phyloP scores from a whole-genome alignment of 1,140 invertebrate genomes.

The Ips typographus region DNA sequence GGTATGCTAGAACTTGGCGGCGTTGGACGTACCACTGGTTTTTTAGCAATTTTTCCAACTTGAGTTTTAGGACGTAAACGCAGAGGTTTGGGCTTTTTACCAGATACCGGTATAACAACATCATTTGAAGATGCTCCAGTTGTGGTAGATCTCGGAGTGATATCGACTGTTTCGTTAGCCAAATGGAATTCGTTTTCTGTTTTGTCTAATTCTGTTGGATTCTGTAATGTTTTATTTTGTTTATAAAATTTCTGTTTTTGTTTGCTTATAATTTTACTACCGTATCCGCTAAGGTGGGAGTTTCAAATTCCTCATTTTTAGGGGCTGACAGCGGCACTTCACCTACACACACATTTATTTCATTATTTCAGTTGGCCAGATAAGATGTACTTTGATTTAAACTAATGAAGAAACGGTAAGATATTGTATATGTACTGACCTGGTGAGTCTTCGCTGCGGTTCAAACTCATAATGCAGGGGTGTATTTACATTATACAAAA shows the following conservation, averaged over 20 bases:
- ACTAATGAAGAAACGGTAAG: neutral
- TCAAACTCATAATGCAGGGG: slow-evolving; percentile 4
- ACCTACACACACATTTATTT: no score
- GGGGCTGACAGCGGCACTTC: no score
- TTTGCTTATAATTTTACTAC: neutral
- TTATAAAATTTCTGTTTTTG: neutral
- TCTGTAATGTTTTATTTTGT: slow-evolving; percentile 5
- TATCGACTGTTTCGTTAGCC: neutral
- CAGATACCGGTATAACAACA: neutral
- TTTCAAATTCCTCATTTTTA: neutral
- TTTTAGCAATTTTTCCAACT: neutral
- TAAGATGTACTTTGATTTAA: neutral
- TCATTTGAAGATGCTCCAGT: slow-evolving; percentile 27
- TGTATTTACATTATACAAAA: slow-evolving; percentile 11
- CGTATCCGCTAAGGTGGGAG: neutral
- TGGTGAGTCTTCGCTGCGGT: neutral
- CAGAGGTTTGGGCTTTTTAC: no score
- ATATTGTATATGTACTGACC: neutral
- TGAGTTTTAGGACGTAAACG: slow-evolving; percentile 8
- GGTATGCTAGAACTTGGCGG: slow-evolving; percentile 32
- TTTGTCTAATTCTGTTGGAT: slow-evolving; percentile 6
- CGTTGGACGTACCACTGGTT: neutral
- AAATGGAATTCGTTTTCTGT: slow-evolving; percentile 17
- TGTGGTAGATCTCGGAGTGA: slow-evolving; percentile 8
- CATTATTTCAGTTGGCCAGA: no score